Percentiles rank a stretch among this genome's conserved stretches.
phyloP scores from a whole-genome alignment of 2,888 invertebrate genomes.

The Labia minor region DNA sequence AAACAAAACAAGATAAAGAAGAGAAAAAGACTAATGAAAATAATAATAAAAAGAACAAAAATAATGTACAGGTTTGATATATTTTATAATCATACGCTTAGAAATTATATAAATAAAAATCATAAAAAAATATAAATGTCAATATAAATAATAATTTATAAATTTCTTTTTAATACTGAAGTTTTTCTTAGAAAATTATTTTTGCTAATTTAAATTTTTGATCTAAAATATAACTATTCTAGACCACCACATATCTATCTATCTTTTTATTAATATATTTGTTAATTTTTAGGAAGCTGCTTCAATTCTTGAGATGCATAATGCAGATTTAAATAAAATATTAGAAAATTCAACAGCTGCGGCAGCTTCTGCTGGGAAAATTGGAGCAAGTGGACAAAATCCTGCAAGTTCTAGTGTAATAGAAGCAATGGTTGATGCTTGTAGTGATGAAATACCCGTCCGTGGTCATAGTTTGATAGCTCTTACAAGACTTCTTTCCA shows the following conservation, averaged over 20 bases:
- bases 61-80: neutral
- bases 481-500: conserved; percentile 58
- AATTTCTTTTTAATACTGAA: no score
- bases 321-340: conserved; percentile 29
- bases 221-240: no score
- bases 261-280: no score
- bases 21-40: conserved; percentile 19
- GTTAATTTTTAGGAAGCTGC: neutral
- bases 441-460: conserved; percentile 63
- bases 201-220: no score
- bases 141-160: no score
- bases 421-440: conserved; percentile 54
- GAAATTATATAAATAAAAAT: no score
- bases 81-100: no score
- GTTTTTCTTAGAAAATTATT: no score
- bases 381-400: conserved; percentile 28
- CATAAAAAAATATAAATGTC: no score
- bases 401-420: conserved; percentile 35
- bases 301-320: conserved; percentile 22
- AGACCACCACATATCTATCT: no score
- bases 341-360: conserved; percentile 18
- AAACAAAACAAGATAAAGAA: conserved; percentile 8
- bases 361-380: conserved; percentile 15
- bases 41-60: conserved; percentile 26
- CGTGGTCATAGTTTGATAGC: conserved; percentile 68